Evolutionary conservation across 2,888 invertebrate species (phyloP).

Genomic region (Rotaria macrura): DNA sequence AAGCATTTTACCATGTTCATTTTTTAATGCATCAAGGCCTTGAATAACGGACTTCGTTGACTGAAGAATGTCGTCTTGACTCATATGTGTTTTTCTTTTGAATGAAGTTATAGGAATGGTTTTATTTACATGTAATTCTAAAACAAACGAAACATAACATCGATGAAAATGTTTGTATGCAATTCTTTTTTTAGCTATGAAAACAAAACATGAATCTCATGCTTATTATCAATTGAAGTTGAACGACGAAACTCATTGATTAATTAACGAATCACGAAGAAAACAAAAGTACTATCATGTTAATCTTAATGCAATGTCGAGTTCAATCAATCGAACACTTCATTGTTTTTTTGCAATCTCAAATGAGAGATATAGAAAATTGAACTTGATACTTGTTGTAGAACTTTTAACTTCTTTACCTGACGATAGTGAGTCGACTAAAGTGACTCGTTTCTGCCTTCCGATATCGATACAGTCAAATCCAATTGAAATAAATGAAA

Average conservation of each 20-base stretch:
- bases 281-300: neutral
- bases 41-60: slow-evolving; percentile 91
- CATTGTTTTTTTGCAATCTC: no score
- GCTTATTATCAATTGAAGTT: no score
- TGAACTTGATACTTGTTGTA: neutral
- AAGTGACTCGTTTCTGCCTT: no score
- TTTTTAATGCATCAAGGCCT: slow-evolving; percentile 82
- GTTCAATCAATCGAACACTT: no score
- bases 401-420: neutral
- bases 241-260: no score
- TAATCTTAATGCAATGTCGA: neutral
- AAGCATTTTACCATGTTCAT: slow-evolving; percentile 66
- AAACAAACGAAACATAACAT: neutral
- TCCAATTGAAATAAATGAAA: no score
- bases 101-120: neutral
- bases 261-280: no score
- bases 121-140: slow-evolving; percentile 10
- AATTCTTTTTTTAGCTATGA: no score
- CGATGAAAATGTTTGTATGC: no score
- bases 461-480: no score
- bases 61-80: slow-evolving; percentile 89
- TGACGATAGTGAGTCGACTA: no score
- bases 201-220: no score
- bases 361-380: neutral
- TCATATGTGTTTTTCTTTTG: slow-evolving; percentile 24